phyloP scores from a whole-genome alignment of 2,888 invertebrate species.

The Hydropsyche betteni region DNA sequence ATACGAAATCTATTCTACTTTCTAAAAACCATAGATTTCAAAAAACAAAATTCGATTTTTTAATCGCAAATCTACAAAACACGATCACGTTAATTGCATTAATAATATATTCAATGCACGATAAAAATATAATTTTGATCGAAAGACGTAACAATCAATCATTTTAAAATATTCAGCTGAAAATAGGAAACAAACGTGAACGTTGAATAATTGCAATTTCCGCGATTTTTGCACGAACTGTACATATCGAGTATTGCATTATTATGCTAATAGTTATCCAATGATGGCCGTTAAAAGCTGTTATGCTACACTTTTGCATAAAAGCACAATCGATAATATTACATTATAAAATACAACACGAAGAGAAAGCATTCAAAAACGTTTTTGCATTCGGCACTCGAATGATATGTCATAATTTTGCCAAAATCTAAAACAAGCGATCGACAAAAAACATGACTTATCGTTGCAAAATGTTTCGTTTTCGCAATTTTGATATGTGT shows the following conservation, averaged over 20 bases:
- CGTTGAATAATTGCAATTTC: background rate
- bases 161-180: constrained; percentile 3
- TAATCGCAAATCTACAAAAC: no score
- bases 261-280: constrained; percentile 17
- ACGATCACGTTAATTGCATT: no score
- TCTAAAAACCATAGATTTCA: no score
- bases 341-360: background rate
- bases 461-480: no score
- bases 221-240: constrained; percentile 7
- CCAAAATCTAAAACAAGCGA: no score
- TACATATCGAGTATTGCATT: background rate
- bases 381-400: background rate
- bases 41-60: no score
- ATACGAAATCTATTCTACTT: no score
- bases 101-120: background rate
- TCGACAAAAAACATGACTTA: no score
- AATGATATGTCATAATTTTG: background rate
- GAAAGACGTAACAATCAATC: background rate
- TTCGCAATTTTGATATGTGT: no score
- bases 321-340: background rate
- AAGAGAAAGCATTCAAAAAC: background rate
- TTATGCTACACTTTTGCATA: constrained; percentile 15
- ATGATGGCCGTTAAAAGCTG: background rate
- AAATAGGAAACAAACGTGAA: background rate
- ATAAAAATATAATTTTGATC: background rate